Evolutionary conservation across 2,888 invertebrate genomes (phyloP).

Genomic region (Drosophila pullipes): DNA sequence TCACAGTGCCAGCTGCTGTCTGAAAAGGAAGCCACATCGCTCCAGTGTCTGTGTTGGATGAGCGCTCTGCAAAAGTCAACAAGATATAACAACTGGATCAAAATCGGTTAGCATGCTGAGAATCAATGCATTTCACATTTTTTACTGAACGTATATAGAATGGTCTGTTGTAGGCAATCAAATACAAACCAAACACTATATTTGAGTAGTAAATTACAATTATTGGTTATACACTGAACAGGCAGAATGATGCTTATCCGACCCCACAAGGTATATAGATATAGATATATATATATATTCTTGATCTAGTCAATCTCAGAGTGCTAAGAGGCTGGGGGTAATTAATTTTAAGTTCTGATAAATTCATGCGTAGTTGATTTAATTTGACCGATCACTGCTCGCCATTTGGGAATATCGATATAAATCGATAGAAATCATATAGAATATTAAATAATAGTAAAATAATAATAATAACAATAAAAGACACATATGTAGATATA

Average conservation of each 20-base stretch:
- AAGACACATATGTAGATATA: background rate
- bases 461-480: background rate
- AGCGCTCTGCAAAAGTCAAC: slow-evolving; percentile 87
- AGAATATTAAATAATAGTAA: too few relatives aligned
- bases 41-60: slow-evolving; percentile 87
- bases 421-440: background rate
- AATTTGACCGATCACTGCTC: background rate
- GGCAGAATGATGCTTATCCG: background rate
- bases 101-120: background rate
- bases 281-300: background rate
- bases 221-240: background rate
- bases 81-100: background rate
- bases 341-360: background rate
- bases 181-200: too few relatives aligned
- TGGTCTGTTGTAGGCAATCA: background rate
- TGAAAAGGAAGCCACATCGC: slow-evolving; percentile 92
- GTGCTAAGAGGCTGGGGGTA: background rate
- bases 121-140: background rate
- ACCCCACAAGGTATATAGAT: background rate
- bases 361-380: too few relatives aligned
- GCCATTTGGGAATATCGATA: background rate
- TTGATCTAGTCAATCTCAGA: background rate
- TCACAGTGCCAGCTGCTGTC: slow-evolving; percentile 92
- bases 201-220: background rate
- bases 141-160: too few relatives aligned